Base-by-base conservation (phyloP, 2,888 invertebrate species). In the Dugesia japonica region DNA sequence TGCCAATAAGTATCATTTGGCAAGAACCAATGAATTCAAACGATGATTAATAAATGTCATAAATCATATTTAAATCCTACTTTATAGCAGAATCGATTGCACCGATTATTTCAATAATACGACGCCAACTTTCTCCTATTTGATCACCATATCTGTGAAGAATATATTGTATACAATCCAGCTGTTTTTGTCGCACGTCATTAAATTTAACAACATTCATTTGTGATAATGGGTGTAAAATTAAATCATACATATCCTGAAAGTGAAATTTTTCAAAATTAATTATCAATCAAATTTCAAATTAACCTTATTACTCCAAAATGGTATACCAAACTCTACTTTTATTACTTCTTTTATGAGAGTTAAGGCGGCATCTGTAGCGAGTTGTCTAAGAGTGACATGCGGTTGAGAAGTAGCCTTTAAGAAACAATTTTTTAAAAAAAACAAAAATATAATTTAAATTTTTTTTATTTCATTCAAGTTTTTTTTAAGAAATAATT, bases 111-210 rank as follows among this genome's bases (percentile, higher is more conserved):
- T 56, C 26, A 7, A 75, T 75, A 42, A 75, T 75, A 13, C 33
- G 42, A 15, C 15, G 26, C 75, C 75, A 75, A 26, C 28, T 31
- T 15, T 42, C 42, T 26, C 28, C 27, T 1, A 75, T 56, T n/a
- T 56, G 27, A 26, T 75, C 75, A 17, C 75, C 75, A 27, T 42
- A 75, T 28, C 75, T 27, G 26, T 75, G 75, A 9, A 75, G 75
- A 23, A 56, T 75, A 23, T 75, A 56, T 71, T 75, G 28, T 13
- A 75, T 23, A 26, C 75, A 75, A 28, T 56, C 56, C 28, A 75
- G 56, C 23, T 75, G 75, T n/a, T 26, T 42, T 13, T 26, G 26
- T 56, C 56, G 75, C 42, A 75, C 75, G 9, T 75, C 75, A n/a
- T 71, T 56, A 26, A 13, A 56, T 26, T 42, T 75, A 17, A 75